phyloP scores from a whole-genome alignment of 2,113 vertebrate species.

The Sciurus niger region DNA sequence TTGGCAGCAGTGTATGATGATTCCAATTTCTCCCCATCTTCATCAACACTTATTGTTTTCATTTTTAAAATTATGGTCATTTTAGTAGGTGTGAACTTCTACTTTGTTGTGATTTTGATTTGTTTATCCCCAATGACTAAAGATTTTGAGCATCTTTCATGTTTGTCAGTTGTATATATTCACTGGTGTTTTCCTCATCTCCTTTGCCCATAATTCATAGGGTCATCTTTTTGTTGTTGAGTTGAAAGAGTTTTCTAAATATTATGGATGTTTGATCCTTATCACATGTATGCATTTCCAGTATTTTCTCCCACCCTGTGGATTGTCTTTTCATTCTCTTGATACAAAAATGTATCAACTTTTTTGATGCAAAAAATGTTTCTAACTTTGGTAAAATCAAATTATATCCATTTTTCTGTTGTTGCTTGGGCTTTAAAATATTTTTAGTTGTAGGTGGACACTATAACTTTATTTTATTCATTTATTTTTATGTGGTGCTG shows the following conservation, averaged over 20 bases:
- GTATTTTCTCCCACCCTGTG: background rate
- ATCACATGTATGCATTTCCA: background rate
- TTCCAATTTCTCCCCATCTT: no score
- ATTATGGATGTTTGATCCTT: background rate
- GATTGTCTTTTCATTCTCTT: background rate
- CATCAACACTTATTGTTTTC: background rate
- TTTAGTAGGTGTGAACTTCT: background rate
- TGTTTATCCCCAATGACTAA: background rate
- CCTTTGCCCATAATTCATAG: background rate
- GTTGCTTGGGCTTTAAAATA: no score
- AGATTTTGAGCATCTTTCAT: background rate
- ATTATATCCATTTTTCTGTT: no score
- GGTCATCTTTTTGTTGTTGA: background rate
- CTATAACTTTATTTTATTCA: no score
- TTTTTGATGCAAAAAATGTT: no score
- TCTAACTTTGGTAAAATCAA: no score
- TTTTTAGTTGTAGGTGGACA: no score
- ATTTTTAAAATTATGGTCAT: background rate
- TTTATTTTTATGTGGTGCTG: no score
- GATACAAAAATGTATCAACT: no score
- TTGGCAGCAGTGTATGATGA: no score
- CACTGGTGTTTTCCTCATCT: background rate
- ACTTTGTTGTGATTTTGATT: background rate
- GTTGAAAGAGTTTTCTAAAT: background rate
- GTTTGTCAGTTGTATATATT: background rate